Conservation (phyloP, 2,888 invertebrate genomes). For the Clitarchus hookeri region DNA sequence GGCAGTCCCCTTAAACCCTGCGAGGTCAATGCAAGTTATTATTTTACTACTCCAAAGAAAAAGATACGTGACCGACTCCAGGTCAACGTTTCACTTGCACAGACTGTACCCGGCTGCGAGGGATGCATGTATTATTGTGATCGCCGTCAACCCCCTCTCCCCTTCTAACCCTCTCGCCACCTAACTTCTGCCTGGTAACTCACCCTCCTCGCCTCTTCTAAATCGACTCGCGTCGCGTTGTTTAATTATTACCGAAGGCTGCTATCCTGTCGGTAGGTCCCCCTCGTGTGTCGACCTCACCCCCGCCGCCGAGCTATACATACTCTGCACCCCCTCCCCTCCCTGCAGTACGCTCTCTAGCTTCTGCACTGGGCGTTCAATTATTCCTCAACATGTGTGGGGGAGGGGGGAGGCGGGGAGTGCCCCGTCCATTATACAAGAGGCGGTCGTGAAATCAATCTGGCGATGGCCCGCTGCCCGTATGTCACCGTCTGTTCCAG, state of each 20-base stretch:
- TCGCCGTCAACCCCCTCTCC: conserved; percentile 1
- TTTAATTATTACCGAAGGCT: conserved; percentile 14
- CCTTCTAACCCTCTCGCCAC: background rate
- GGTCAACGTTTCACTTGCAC: background rate
- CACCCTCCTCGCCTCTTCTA: background rate
- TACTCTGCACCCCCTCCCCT: background rate
- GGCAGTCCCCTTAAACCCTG: too few relatives aligned
- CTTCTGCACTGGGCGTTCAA: conserved; percentile 3
- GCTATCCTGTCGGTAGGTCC: conserved; percentile 1
- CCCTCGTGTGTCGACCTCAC: background rate
- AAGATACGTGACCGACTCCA: too few relatives aligned
- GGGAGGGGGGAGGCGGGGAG: background rate
- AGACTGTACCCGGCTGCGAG: background rate
- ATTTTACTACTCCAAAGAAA: too few relatives aligned
- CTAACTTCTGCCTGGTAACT: background rate
- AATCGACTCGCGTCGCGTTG: conserved; percentile 14
- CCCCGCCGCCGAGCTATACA: background rate
- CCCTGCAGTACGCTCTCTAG: background rate
- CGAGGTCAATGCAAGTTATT: too few relatives aligned
- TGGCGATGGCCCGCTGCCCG: background rate
- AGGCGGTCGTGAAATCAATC: conserved; percentile 14
- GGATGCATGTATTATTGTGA: conserved; percentile 4
- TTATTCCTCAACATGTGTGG: background rate
- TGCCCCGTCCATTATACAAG: background rate
- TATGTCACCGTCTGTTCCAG: background rate